Conservation (phyloP, 2,888 invertebrate genomes). For the Hypena proboscidalis region DNA sequence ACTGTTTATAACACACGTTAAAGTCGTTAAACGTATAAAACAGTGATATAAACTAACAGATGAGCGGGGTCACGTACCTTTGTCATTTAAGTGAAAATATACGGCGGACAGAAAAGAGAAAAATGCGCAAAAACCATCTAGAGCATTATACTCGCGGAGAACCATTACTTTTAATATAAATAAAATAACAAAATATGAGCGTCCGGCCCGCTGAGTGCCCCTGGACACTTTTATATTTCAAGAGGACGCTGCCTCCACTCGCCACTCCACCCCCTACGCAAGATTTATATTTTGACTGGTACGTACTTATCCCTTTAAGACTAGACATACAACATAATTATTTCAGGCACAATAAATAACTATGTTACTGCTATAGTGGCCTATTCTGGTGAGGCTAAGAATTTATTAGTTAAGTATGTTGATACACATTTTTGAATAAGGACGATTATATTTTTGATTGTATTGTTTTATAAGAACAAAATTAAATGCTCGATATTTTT, state of each 20-base stretch:
- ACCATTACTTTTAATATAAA: constrained; percentile 86
- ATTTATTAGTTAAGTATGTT: no score
- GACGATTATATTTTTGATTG: no score
- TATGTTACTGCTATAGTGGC: constrained; percentile 1
- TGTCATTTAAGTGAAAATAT: constrained; percentile 85
- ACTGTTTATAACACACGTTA: constrained; percentile 15
- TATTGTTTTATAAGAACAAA: no score
- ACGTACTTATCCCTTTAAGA: constrained; percentile 42
- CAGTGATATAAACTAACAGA: constrained; percentile 65
- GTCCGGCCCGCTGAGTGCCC: constrained; percentile 84
- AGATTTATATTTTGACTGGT: constrained; percentile 62
- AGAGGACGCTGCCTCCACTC: constrained; percentile 55
- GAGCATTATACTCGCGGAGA: constrained; percentile 77
- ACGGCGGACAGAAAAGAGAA: constrained; percentile 79
- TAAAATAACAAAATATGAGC: constrained; percentile 86
- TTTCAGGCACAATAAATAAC: constrained; percentile 13
- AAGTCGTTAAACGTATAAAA: constrained; percentile 50
- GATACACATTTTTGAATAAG: no score
- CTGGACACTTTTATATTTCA: constrained; percentile 83
- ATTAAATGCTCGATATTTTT: no score
- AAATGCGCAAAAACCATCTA: constrained; percentile 80
- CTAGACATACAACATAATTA: constrained; percentile 21
- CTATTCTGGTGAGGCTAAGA: no score
- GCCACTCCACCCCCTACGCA: constrained; percentile 37
- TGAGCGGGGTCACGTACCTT: constrained; percentile 76